phyloP scores from a whole-genome alignment of 2,113 vertebrate species.

The Penelope pileata region DNA sequence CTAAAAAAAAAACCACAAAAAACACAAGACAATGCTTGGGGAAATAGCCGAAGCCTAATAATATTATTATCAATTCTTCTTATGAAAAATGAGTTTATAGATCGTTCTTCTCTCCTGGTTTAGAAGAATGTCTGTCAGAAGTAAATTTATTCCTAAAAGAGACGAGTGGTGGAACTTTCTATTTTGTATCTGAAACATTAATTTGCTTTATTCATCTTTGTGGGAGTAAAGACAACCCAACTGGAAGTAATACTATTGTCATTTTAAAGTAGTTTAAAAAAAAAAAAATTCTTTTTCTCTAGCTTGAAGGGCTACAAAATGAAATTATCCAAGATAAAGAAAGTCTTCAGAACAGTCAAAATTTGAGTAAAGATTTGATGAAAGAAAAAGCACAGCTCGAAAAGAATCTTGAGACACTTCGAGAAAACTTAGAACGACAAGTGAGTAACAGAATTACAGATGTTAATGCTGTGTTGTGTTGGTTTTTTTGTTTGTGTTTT shows the following conservation, averaged over 20 bases:
- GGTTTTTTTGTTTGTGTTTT: no score
- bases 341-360: conserved; percentile 87
- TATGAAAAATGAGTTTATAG: background rate
- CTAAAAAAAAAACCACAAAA: no score
- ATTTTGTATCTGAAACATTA: no score
- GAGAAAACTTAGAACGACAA: conserved; percentile 95
- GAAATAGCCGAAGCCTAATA: background rate
- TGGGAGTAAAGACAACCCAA: background rate
- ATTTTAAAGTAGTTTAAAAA: background rate
- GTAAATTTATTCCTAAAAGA: background rate
- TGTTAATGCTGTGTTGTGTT: background rate
- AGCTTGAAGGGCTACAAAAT: conserved; percentile 89
- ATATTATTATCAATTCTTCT: background rate
- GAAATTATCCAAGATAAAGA: conserved; percentile 88
- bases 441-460: conserved; percentile 64
- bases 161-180: no score
- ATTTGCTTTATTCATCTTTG: background rate
- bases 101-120: background rate
- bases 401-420: conserved; percentile 90
- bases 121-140: background rate
- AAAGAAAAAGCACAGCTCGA: conserved; percentile 96
- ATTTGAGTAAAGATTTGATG: conserved; percentile 91
- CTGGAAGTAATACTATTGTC: background rate
- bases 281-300: conserved; percentile 19
- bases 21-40: no score